These are phyloP conservation scores for Arremon brunneinucha DNA, from an alignment of 2,797 vertebrate genomes.

Conservation along the genomic window DNA sequence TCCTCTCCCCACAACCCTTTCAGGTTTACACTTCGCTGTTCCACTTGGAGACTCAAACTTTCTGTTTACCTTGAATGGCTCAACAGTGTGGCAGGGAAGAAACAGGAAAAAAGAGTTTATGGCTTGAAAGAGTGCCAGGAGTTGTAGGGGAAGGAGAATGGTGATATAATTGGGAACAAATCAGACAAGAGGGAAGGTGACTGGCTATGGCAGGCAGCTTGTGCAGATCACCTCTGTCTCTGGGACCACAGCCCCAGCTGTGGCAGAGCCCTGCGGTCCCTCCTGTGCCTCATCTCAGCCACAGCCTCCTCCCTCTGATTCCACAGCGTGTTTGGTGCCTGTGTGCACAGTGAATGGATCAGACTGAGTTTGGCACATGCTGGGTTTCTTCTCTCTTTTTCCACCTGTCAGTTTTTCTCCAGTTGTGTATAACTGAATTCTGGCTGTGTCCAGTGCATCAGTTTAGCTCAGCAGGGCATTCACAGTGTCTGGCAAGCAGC, in stretches of 20 bases:
- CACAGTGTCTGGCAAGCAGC: background rate
- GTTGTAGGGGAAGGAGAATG: background rate
- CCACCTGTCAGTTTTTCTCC: background rate
- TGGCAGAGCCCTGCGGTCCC: background rate
- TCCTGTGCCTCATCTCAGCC: background rate
- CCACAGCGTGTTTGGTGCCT: background rate
- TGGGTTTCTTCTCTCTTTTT: background rate
- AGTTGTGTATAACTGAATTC: fast-evolving
- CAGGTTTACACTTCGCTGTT: background rate
- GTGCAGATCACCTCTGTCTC: background rate
- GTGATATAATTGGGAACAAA: background rate
- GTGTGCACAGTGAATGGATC: background rate
- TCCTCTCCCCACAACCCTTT: background rate
- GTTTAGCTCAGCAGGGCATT: background rate
- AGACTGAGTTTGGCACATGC: background rate
- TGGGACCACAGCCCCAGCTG: background rate
- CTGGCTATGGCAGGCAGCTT: background rate
- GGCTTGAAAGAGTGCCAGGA: background rate
- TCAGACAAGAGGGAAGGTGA: background rate
- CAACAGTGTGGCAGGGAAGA: background rate
- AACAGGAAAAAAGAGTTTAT: background rate
- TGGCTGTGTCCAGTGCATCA: background rate
- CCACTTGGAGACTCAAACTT: background rate
- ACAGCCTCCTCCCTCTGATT: background rate
- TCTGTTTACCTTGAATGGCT: too few relatives aligned